Percentiles rank a stretch among this genome's conserved stretches.
These are phyloP conservation scores for Bilobella aurantiaca DNA, from an alignment of 1,140 invertebrate genomes.

Conservation along the genomic window DNA sequence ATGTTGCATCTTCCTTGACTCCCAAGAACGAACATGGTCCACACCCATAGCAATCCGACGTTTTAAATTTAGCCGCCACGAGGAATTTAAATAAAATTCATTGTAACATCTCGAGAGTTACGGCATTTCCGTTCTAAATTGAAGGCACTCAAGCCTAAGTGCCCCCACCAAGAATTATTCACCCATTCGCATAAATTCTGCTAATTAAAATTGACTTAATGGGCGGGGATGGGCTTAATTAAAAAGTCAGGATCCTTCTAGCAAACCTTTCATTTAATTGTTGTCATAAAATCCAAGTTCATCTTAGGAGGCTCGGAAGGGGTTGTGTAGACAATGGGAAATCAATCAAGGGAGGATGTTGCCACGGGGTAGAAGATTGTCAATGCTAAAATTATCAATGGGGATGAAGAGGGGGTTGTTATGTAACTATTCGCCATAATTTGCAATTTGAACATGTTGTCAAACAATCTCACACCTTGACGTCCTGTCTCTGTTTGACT, in stretches of 20 bases:
- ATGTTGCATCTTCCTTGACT: background rate
- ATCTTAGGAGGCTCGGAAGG: background rate
- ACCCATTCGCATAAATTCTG: background rate
- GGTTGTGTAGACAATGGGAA: background rate
- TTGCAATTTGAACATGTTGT: too few relatives aligned
- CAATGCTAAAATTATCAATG: too few relatives aligned
- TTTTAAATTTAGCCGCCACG: background rate
- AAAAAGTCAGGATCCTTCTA: background rate
- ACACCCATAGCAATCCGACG: background rate
- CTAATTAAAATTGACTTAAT: background rate
- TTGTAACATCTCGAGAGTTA: background rate
- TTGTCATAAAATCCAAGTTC: background rate
- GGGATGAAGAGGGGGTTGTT: too few relatives aligned
- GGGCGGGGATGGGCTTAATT: background rate
- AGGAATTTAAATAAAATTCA: background rate
- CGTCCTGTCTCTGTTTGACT: too few relatives aligned
- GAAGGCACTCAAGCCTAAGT: too few relatives aligned
- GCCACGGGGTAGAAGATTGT: too few relatives aligned
- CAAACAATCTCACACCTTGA: too few relatives aligned
- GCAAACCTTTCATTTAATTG: background rate
- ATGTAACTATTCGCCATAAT: too few relatives aligned
- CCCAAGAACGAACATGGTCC: background rate
- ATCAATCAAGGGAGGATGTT: too few relatives aligned
- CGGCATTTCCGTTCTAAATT: background rate
- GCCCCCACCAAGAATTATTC: background rate